Conservation (phyloP, 2,888 invertebrate genomes). For the Ichneumon xanthorius region DNA sequence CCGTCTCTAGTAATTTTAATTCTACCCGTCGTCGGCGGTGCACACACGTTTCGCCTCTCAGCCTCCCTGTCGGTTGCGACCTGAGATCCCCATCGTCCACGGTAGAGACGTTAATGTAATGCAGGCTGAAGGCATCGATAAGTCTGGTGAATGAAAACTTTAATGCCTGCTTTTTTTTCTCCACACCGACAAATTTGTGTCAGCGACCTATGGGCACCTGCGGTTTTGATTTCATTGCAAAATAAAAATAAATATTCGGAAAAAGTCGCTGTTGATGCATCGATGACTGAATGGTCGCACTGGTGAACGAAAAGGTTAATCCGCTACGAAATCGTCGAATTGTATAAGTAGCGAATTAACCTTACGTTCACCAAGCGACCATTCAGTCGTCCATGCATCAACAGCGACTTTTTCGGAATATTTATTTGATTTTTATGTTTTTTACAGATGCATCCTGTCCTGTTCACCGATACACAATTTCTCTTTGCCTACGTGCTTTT, state of each 20-base stretch:
- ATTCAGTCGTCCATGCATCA: background rate
- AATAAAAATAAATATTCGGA: no score
- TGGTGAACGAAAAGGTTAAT: no score
- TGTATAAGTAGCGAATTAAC: background rate
- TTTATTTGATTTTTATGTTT: background rate
- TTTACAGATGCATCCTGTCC: background rate
- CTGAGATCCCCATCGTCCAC: constrained; percentile 12
- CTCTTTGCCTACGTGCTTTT: background rate
- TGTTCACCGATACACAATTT: background rate
- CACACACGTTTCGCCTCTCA: constrained; percentile 24
- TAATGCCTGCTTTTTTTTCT: background rate
- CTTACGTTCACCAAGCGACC: background rate
- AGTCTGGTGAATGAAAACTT: constrained; percentile 6
- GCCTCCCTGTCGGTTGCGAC: constrained; percentile 4
- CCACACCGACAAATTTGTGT: background rate
- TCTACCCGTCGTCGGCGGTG: constrained; percentile 48
- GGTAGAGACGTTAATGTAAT: background rate
- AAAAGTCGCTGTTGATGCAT: no score
- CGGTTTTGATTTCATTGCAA: background rate
- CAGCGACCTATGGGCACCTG: background rate
- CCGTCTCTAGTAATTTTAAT: constrained; percentile 66
- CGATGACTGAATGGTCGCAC: no score
- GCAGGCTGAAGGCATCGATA: background rate
- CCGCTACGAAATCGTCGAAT: background rate
- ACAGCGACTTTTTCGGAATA: background rate